Base-by-base conservation (phyloP, 2,888 invertebrate genomes). In the Ischnura elegans region DNA sequence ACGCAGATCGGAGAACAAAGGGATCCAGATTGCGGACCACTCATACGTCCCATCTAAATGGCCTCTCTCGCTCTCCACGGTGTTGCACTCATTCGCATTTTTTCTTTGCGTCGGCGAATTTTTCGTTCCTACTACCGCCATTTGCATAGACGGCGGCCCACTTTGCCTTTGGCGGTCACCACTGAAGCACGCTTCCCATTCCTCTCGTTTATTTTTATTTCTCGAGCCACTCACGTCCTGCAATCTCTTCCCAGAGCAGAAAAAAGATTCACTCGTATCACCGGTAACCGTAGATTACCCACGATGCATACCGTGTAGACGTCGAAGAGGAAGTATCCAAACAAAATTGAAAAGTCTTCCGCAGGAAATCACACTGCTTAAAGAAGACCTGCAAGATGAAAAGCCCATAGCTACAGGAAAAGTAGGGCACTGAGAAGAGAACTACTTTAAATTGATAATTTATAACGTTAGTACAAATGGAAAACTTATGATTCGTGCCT, bases 1-100 rank as follows among this genome's bases (percentile, higher is more conserved):
- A 87, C 51, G 47, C 25, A 87, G 42, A 87, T 87, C 47, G n/a
- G 36, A 51, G 47, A 51, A 47, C 51, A 51, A 87, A 87, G 76
- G 76, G 76, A 76, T 29, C 51, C 51, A 47, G 87, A 51, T 43
- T 45, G 45, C 46, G 51, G n/a, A 36, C 3, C 47, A 36, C 16
- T 76, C n/a, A 29, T 76, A 29, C 76, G 8, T 76, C 76, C 76
- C 36, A 13, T 76, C 76, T 36, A 36, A 76, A 76, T 36, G 36
- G 13, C 36, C 76, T 36, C 76, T 21, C 13, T 36, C 76, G n/a
- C 13, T 13, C 29, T 36, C 51, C 4, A 19, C 6, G 36, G 36
- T 36, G 76, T 76, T 29, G 76, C 36, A 36, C 6, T 76, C 36
- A 2, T 76, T 76, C 76, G n/a, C n/a, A 36, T 76, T 76, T 76